Evolutionary conservation across 2,797 vertebrate species (phyloP).

Genomic region (Cottoperca gobio): DNA sequence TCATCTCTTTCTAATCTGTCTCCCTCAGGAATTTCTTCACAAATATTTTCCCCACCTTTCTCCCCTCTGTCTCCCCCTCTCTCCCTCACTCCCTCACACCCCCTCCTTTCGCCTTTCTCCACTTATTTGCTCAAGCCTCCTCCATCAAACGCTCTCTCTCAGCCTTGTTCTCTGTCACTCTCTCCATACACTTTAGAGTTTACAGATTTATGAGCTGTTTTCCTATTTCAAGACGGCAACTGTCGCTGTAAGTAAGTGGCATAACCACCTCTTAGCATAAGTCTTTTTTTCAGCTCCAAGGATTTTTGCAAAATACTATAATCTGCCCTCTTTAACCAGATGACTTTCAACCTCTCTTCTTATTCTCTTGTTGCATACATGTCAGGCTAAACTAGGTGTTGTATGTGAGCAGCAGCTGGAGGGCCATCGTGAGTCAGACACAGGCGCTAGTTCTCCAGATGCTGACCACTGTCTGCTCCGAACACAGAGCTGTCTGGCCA

Average conservation of each 20-base stretch:
- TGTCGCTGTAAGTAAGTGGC: slow-evolving; percentile 56
- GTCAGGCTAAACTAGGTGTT: slow-evolving; percentile 9
- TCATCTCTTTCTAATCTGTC: slow-evolving; percentile 53
- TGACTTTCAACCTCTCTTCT: background rate
- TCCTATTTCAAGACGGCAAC: slow-evolving; percentile 72
- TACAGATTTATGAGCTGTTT: slow-evolving; percentile 76
- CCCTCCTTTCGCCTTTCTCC: slow-evolving; percentile 23
- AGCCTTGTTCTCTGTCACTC: slow-evolving; percentile 50
- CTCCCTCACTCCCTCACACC: slow-evolving; percentile 30
- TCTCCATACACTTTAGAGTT: slow-evolving; percentile 26
- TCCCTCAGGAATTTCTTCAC: slow-evolving; percentile 56
- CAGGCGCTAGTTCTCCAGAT: slow-evolving; percentile 76
- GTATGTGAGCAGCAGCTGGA: slow-evolving; percentile 46
- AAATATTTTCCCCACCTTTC: slow-evolving; percentile 57
- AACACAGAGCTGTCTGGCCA: slow-evolving; percentile 66
- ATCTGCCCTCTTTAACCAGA: background rate
- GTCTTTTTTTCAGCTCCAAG: slow-evolving; percentile 26
- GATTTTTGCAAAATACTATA: background rate
- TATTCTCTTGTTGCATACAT: slow-evolving; percentile 22
- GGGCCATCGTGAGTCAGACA: slow-evolving; percentile 36
- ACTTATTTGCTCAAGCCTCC: slow-evolving; percentile 21
- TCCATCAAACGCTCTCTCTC: slow-evolving; percentile 31
- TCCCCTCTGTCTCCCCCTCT: slow-evolving; percentile 23
- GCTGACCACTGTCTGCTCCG: slow-evolving; percentile 73
- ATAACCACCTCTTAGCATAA: slow-evolving; percentile 36